Percentiles rank a stretch among this genome's conserved stretches.
phyloP scores from a whole-genome alignment of 2,113 vertebrate genomes.

The Cisticola juncidis region DNA sequence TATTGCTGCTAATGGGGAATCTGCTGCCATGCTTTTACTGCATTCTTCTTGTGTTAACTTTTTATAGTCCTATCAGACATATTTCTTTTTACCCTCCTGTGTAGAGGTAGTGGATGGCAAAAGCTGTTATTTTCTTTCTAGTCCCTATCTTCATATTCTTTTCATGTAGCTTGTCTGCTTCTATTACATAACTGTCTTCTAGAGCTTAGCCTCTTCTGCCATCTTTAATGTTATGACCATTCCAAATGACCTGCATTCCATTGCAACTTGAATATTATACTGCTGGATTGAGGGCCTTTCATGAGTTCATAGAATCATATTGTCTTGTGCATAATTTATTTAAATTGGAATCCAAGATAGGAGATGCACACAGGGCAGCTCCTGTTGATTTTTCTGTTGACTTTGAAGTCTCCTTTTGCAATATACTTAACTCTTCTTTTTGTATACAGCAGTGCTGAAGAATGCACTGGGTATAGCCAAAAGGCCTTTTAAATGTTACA shows the following conservation, averaged over 20 bases:
- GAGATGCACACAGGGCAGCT: neutral
- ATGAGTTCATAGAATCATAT: neutral
- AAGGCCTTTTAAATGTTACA: neutral
- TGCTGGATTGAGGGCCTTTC: neutral
- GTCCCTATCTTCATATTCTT: neutral
- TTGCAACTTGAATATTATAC: neutral
- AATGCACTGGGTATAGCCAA: neutral
- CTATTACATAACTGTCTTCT: neutral
- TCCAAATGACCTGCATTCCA: neutral
- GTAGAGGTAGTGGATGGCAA: neutral
- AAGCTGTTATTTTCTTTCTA: neutral
- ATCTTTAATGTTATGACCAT: neutral
- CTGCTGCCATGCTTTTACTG: neutral
- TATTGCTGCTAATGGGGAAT: neutral
- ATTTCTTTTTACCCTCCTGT: neutral
- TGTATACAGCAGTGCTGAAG: neutral
- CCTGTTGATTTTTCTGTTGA: conserved; percentile 6
- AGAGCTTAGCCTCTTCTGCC: neutral
- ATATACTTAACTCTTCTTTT: neutral
- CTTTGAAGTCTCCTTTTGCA: conserved; percentile 22
- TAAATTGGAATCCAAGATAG: neutral
- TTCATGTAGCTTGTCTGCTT: neutral
- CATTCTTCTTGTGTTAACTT: neutral
- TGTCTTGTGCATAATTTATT: neutral
- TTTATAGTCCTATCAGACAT: neutral